Evolutionary conservation across 2,797 vertebrate genomes (phyloP), one percentile per base, ranked within the genome.

Genomic region (Microchirus variegatus): DNA sequence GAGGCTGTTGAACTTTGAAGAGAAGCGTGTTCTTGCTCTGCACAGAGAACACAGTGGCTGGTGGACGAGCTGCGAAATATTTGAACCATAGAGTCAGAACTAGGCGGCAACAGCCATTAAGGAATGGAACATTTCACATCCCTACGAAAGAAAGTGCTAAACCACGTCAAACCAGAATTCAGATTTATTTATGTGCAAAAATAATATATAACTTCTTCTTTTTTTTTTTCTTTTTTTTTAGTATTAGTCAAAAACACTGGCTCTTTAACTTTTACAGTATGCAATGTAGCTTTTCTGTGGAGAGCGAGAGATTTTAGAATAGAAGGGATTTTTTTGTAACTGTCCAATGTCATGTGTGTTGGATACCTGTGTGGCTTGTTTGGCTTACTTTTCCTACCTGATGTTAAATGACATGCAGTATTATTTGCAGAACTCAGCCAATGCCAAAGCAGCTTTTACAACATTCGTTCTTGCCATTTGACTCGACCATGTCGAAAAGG

Each of bases 111-210:
- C 10, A 54, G 18, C 10, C 11, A 6, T 22, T 48, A 52, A 13
- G 60, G 26, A 65, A 77, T 37, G 49, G 53, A 68, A n/a, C 45
- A 44, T 74, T 59, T 57, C 46, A 43, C 62, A 4, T 76, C 56
- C 22, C 51, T 45, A 35, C 42, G 36, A 72, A 52, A 55, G 59
- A 78, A 73, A 78, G 40, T 70, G 50, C 51, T 75, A 57, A 63
- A 76, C 37, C 0, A 7, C n/a, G 40, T 78, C 35, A 55, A 14
- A 62, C 43, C 63, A 72, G 43, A 77, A 59, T 73, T 80, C 49
- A 77, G 57, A 85, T 78, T 77, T 89, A 87, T 91, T 89, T 89
- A 88, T 88, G 78, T 85, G 73, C 53, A 81, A 69, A 69, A 85
- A 75, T 77, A 75, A 77, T 85, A 78, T 83, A 73, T 68, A 75